These are phyloP conservation scores for Platichthys stellatus DNA, from an alignment of 2,113 vertebrate species.

Conservation along the genomic window DNA sequence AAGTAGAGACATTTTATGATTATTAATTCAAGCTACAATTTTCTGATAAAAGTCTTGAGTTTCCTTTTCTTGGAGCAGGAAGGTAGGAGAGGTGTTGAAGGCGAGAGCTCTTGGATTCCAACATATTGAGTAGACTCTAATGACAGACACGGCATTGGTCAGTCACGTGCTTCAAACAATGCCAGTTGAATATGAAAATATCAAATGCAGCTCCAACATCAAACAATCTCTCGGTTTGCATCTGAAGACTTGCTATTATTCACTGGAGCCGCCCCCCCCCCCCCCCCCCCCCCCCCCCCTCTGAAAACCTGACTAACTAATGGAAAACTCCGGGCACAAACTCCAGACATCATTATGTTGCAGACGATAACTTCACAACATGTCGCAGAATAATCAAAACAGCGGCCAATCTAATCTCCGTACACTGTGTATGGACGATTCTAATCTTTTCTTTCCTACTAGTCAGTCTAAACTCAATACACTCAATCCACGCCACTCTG, in stretches of 20 bases:
- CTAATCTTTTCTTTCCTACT: slow-evolving; percentile 65
- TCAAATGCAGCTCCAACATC: slow-evolving; percentile 26
- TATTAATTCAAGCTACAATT: no score
- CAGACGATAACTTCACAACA: slow-evolving; percentile 72
- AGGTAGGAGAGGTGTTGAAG: no score
- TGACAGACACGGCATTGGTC: neutral
- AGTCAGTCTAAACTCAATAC: slow-evolving; percentile 61
- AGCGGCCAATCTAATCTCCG: slow-evolving; percentile 62
- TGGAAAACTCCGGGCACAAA: slow-evolving; percentile 61
- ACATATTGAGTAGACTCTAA: neutral
- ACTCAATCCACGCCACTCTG: slow-evolving; percentile 60
- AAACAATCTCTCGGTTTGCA: slow-evolving; percentile 23
- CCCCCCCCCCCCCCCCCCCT: neutral
- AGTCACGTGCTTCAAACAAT: slow-evolving; percentile 20
- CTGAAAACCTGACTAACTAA: slow-evolving; percentile 33
- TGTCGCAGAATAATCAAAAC: slow-evolving; percentile 69
- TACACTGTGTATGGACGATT: slow-evolving; percentile 59
- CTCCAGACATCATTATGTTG: slow-evolving; percentile 72
- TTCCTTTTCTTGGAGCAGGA: no score
- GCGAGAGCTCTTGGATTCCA: neutral
- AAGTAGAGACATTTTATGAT: no score
- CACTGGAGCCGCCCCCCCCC: neutral
- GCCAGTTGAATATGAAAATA: slow-evolving; percentile 22
- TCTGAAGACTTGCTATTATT: slow-evolving; percentile 37
- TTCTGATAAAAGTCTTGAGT: no score